Evolutionary conservation across 1,140 invertebrate genomes (phyloP), one percentile per base, ranked within the genome.

Genomic region (Sycobia sp.): DNA sequence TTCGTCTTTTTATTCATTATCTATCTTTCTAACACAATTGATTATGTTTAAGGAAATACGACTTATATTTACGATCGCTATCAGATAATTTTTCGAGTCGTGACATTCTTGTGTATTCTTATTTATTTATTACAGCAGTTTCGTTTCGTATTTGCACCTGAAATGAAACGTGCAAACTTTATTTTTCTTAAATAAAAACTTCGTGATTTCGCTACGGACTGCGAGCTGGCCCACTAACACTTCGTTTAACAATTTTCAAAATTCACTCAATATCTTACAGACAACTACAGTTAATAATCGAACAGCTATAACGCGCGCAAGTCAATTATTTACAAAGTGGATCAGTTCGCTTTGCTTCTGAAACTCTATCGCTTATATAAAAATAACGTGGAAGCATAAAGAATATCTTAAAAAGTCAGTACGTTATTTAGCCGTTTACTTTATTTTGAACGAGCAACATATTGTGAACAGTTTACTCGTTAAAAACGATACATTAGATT

Each of bases 301-400:
- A 73, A 70, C 62, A 58, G 62, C 67, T 70, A 70, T n/a, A n/a
- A n/a, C 57, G 62, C 67, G 58, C 67, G 63, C 67, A 68, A 70
- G 71, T 69, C 60, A 70, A 67, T 69, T 75, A 73, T 74, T 71
- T 75, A 71, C 74, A 74, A 73, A 74, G 71, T 73, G 70, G 71
- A 55, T 62, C 69, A 61, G 56, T 72, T 69, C 69, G 66, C 67
- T 47, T 73, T 70, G 66, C 32, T 62, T 27, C 29, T 55, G 67
- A 53, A 65, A 67, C 47, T 68, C 34, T 68, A 47, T 64, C 53
- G 59, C 50, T 62, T 60, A 68, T 72, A 67, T 65, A 71, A 67
- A 72, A 72, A 68, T 67, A 66, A 62, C 67, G 65, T 43, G 54
- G 67, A 58, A 71, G 65, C 67, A 69, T 69, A 53, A 64, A 69